These are phyloP conservation scores for Phania funesta DNA, from an alignment of 2,888 invertebrate species.

Conservation along the genomic window DNA sequence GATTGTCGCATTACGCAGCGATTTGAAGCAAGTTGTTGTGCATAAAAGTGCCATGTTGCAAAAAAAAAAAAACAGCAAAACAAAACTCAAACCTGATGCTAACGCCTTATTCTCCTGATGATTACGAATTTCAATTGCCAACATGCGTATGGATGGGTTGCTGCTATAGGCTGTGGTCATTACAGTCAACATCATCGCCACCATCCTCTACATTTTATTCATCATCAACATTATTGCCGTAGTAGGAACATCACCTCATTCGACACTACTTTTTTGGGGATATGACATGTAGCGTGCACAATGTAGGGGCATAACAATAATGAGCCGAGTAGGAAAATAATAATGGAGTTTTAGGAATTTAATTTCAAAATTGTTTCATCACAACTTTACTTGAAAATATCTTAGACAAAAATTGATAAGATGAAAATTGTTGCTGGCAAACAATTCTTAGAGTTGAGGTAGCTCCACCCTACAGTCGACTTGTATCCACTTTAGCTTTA, in stretches of 20 bases:
- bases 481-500: not conserved
- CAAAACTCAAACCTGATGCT: conserved; percentile 19
- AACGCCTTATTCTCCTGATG: conserved; percentile 57
- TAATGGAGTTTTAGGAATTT: too few species aligned
- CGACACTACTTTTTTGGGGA: not conserved
- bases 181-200: conserved; percentile 38
- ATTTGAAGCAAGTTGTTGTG: conserved; percentile 48
- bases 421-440: too few species aligned
- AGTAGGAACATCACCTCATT: conserved; percentile 3
- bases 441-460: not conserved
- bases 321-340: too few species aligned
- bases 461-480: not conserved
- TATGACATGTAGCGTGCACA: conserved; percentile 1
- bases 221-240: conserved; percentile 31
- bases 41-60: conserved; percentile 44
- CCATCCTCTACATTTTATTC: conserved; percentile 57
- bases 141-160: conserved; percentile 53
- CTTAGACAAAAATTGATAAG: too few species aligned
- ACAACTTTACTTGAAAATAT: too few species aligned
- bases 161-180: conserved; percentile 38
- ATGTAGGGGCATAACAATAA: too few species aligned
- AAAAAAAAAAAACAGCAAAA: conserved; percentile 1
- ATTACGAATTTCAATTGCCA: conserved; percentile 54
- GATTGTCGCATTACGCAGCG: conserved; percentile 70
- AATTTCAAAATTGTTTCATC: too few species aligned